These are phyloP conservation scores for Cheumatopsyche charites DNA, from an alignment of 1,140 invertebrate species.

Conservation along the genomic window DNA sequence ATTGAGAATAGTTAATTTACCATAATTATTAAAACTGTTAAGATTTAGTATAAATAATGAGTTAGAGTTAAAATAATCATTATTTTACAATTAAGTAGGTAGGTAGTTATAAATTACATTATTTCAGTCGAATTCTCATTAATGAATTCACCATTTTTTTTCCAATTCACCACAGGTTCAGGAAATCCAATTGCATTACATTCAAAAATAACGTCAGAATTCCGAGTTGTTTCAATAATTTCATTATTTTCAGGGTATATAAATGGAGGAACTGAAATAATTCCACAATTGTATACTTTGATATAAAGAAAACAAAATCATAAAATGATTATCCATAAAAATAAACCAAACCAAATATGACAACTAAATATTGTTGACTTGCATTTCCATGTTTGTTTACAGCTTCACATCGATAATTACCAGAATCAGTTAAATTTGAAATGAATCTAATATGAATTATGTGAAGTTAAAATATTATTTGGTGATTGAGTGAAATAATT, in stretches of 20 bases:
- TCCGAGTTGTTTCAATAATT: slow-evolving; percentile 44
- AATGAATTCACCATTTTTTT: slow-evolving; percentile 49
- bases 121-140: slow-evolving; percentile 52
- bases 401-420: slow-evolving; percentile 54
- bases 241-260: slow-evolving; percentile 51
- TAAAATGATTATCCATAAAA: background rate
- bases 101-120: slow-evolving; percentile 49
- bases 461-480: too few relatives aligned
- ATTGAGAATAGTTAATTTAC: slow-evolving; percentile 52
- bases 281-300: slow-evolving; percentile 21
- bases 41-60: background rate
- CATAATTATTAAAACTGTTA: slow-evolving; percentile 51
- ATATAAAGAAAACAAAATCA: too few relatives aligned
- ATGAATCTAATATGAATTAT: too few relatives aligned
- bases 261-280: slow-evolving; percentile 54
- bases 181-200: slow-evolving; percentile 58
- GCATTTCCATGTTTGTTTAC: slow-evolving; percentile 53
- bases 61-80: too few relatives aligned
- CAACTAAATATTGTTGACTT: slow-evolving; percentile 51
- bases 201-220: slow-evolving; percentile 50
- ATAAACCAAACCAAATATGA: slow-evolving; percentile 55
- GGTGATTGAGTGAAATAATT: too few relatives aligned
- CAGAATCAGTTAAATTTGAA: slow-evolving; percentile 59
- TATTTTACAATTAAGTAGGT: background rate
- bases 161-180: slow-evolving; percentile 53